These are phyloP conservation scores for Ischnus inquisitorius DNA, from an alignment of 2,888 invertebrate genomes.

Conservation along the genomic window DNA sequence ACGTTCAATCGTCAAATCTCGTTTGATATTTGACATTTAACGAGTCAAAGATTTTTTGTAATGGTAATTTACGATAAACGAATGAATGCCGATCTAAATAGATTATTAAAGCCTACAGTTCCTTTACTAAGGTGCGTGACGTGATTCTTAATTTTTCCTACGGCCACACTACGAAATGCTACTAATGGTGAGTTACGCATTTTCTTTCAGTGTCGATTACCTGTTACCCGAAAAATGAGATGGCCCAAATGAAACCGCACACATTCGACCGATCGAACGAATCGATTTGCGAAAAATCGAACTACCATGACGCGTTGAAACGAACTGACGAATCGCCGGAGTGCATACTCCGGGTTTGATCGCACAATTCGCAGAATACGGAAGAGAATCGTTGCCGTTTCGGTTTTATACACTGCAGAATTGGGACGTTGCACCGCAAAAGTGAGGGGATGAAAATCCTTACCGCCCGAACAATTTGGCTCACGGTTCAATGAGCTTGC, in stretches of 20 bases:
- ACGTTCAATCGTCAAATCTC: too few species aligned
- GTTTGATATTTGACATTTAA: too few species aligned
- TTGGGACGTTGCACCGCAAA: slow-evolving; percentile 45
- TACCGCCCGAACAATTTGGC: slow-evolving; percentile 49
- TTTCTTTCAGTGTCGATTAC: slow-evolving; percentile 45
- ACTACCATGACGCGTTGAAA: neutral
- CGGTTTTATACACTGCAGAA: slow-evolving; percentile 22
- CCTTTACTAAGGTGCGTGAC: neutral
- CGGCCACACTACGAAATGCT: neutral
- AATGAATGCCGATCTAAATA: too few species aligned
- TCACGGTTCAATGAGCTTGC: slow-evolving; percentile 72
- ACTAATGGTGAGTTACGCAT: slow-evolving; percentile 7
- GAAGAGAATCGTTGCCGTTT: neutral
- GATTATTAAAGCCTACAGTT: too few species aligned
- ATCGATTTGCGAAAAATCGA: slow-evolving; percentile 33
- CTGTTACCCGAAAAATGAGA: slow-evolving; percentile 34
- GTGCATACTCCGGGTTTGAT: neutral
- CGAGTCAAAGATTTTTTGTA: too few species aligned
- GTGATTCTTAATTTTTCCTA: neutral
- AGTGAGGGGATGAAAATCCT: slow-evolving; percentile 60
- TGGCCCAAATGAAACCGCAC: slow-evolving; percentile 19
- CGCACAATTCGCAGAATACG: neutral
- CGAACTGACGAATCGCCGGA: neutral
- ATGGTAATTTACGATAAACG: too few species aligned
- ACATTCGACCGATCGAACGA: slow-evolving; percentile 41